phyloP scores from a whole-genome alignment of 1,140 invertebrate genomes.

The Aphidius gifuensis region DNA sequence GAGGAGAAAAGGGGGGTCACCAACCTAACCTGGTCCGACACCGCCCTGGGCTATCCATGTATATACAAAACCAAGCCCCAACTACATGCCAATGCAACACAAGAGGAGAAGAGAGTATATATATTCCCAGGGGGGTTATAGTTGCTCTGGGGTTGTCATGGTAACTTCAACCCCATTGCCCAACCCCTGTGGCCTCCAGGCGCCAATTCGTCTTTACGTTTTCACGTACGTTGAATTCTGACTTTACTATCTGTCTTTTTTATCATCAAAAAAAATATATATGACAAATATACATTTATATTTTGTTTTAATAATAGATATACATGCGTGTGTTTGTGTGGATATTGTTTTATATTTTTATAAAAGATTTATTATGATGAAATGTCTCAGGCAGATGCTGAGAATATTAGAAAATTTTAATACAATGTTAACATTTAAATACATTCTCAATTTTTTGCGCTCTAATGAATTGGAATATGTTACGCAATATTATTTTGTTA shows the following conservation, averaged over 20 bases:
- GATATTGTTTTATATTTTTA: not conserved
- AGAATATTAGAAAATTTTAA: conserved; percentile 26
- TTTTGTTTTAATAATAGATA: not conserved
- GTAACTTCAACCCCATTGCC: conserved; percentile 39
- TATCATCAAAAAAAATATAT: no score
- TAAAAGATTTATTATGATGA: not conserved
- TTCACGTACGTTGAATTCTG: conserved; percentile 31
- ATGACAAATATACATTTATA: not conserved
- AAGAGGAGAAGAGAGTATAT: not conserved
- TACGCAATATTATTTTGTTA: conserved; percentile 38
- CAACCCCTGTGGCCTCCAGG: conserved; percentile 36
- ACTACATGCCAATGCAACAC: not conserved
- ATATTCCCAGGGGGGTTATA: conserved; percentile 35
- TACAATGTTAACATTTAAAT: conserved; percentile 24
- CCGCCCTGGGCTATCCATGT: conserved; percentile 45
- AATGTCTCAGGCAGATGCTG: conserved; percentile 15
- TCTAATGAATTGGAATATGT: conserved; percentile 38
- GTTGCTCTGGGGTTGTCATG: conserved; percentile 46
- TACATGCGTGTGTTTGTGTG: not conserved
- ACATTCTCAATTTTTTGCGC: conserved; percentile 31
- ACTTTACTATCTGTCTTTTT: no score
- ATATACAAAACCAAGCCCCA: conserved; percentile 36
- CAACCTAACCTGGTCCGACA: conserved; percentile 39
- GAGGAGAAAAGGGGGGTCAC: conserved; percentile 11
- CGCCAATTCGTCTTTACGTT: conserved; percentile 41